These are phyloP conservation scores for Apteryx mantelli DNA, from an alignment of 2,113 vertebrate species.

Conservation along the genomic window DNA sequence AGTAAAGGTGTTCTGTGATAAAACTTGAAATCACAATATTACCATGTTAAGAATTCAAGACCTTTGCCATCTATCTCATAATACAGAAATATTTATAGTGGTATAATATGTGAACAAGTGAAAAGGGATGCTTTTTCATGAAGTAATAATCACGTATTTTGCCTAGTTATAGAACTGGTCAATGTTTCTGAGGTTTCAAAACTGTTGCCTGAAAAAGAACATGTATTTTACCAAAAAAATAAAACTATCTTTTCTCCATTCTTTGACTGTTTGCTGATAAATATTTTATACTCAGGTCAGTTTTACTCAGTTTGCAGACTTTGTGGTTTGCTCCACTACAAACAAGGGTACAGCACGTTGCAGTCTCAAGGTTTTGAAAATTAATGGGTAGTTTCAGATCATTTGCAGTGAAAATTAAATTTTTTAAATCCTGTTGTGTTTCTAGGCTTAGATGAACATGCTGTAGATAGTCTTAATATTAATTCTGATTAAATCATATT, in stretches of 20 bases:
- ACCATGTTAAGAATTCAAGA: background rate
- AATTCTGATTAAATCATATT: background rate
- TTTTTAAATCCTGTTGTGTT: conserved; percentile 19
- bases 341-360: background rate
- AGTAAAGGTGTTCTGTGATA: background rate
- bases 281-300: background rate
- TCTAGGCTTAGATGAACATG: background rate
- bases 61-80: background rate
- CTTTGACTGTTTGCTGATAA: background rate
- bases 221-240: background rate
- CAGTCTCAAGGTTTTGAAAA: background rate
- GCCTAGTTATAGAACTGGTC: background rate
- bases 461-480: background rate
- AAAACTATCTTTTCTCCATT: background rate
- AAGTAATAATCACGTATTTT: background rate
- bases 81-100: background rate
- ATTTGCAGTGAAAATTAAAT: conserved; percentile 23
- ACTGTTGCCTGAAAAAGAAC: background rate
- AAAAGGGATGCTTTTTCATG: background rate
- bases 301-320: background rate
- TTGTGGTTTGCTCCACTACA: background rate
- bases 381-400: background rate
- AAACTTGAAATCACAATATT: background rate
- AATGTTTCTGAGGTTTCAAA: background rate
- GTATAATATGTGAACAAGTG: background rate